Evolutionary conservation across 1,140 invertebrate genomes (phyloP).

Genomic region (Adelges cooleyi): DNA sequence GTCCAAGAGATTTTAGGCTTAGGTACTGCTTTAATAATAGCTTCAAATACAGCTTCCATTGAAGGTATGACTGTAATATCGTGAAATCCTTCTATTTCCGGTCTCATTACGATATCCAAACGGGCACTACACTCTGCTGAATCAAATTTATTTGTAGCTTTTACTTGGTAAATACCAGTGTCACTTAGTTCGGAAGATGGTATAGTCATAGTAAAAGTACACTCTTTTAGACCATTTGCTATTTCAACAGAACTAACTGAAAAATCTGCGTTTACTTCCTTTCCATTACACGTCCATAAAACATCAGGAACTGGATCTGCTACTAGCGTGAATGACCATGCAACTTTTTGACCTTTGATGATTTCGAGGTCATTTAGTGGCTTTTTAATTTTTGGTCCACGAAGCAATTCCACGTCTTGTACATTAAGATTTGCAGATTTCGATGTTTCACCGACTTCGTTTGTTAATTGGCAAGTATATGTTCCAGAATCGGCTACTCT

Average conservation of each 20-base stretch:
- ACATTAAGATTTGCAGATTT: slow-evolving; percentile 57
- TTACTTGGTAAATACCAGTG: slow-evolving; percentile 67
- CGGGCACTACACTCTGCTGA: slow-evolving; percentile 50
- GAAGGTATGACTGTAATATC: slow-evolving; percentile 60
- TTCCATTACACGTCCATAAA: slow-evolving; percentile 44
- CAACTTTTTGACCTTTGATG: slow-evolving; percentile 55
- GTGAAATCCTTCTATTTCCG: slow-evolving; percentile 59
- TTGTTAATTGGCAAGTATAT: slow-evolving; percentile 63
- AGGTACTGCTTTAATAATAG: slow-evolving; percentile 62
- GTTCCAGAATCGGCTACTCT: slow-evolving; percentile 60
- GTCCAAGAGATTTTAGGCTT: slow-evolving; percentile 64
- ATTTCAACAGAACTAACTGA: slow-evolving; percentile 49
- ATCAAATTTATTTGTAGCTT: slow-evolving; percentile 65
- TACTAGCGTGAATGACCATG: slow-evolving; percentile 62
- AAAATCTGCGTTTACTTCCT: slow-evolving; percentile 39
- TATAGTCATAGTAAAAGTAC: slow-evolving; percentile 56
- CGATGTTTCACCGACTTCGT: slow-evolving; percentile 59
- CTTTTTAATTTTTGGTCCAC: slow-evolving; percentile 60
- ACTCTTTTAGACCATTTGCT: slow-evolving; percentile 61
- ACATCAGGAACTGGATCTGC: slow-evolving; percentile 62
- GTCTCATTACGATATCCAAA: slow-evolving; percentile 59
- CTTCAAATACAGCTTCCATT: slow-evolving; percentile 57
- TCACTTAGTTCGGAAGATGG: slow-evolving; percentile 56
- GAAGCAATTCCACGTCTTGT: slow-evolving; percentile 59
- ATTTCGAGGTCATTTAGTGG: slow-evolving; percentile 55